Evolutionary conservation across 2,888 invertebrate species (phyloP).

Genomic region (Gonocerus acuteangulatus): DNA sequence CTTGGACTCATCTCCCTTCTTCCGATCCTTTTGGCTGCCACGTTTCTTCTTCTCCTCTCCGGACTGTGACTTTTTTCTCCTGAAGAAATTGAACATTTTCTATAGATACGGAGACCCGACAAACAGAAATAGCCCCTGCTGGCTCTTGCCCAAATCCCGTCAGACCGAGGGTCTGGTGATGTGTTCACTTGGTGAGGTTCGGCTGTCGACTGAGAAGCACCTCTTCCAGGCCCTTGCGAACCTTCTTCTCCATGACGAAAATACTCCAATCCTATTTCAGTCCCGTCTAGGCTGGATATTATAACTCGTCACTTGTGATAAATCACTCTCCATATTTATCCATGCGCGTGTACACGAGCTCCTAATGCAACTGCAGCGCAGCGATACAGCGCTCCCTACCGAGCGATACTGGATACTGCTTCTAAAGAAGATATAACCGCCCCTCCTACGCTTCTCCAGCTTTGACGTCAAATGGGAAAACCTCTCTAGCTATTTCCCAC

Average conservation of each 20-base stretch:
- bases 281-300: not conserved
- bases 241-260: conserved; percentile 9
- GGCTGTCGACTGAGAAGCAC: not conserved
- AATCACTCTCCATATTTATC: too few relatives aligned
- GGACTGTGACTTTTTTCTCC: not conserved
- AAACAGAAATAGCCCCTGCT: conserved; percentile 14
- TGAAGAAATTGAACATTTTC: conserved; percentile 21
- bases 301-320: too few relatives aligned
- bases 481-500: not conserved
- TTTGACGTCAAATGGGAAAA: conserved; percentile 20
- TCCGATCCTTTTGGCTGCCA: conserved; percentile 2
- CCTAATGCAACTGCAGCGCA: not conserved
- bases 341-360: too few relatives aligned
- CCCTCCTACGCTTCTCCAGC: conserved; percentile 11
- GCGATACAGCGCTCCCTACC: not conserved
- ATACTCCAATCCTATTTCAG: not conserved
- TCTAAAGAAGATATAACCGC: too few relatives aligned
- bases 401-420: too few relatives aligned
- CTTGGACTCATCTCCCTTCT: too few relatives aligned
- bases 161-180: not conserved
- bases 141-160: conserved; percentile 7
- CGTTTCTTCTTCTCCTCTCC: conserved; percentile 15
- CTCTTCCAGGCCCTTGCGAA: conserved; percentile 1
- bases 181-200: not conserved
- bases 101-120: not conserved